Evolutionary conservation across 2,113 vertebrate species (phyloP).

Genomic region (Dromiciops gliroides): DNA sequence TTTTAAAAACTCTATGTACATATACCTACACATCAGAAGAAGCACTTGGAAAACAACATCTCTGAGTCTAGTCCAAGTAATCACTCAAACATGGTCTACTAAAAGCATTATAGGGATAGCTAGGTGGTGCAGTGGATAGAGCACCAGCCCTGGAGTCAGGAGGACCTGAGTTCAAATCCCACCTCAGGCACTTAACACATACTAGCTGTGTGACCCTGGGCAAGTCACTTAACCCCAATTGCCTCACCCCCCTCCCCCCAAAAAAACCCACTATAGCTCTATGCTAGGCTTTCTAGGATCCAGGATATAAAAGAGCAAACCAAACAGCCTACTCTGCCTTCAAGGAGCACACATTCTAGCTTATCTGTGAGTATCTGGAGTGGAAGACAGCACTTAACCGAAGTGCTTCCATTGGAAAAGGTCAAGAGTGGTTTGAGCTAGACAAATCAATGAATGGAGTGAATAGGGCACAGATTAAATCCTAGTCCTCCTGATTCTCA

Average conservation of each 20-base stretch:
- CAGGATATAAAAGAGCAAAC: not conserved
- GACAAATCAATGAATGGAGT: not conserved
- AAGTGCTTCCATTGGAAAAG: not conserved
- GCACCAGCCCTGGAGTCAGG: no score
- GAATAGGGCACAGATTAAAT: not conserved
- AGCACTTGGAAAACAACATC: not conserved
- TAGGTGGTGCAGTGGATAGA: no score
- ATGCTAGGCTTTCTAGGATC: not conserved
- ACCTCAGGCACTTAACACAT: no score
- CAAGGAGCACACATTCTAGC: not conserved
- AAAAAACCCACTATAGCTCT: no score
- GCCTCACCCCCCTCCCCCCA: no score
- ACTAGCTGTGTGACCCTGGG: no score
- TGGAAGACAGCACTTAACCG: not conserved
- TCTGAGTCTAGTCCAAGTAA: not conserved
- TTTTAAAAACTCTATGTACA: no score
- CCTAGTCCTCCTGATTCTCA: not conserved
- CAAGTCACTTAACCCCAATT: no score
- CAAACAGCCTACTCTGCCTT: not conserved
- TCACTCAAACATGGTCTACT: not conserved
- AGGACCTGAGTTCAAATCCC: no score
- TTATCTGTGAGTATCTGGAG: not conserved
- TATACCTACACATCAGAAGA: no score
- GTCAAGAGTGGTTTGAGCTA: not conserved
- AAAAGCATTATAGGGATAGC: not conserved